These are phyloP conservation scores for Podiceps cristatus DNA, from an alignment of 2,113 vertebrate genomes.

Conservation along the genomic window DNA sequence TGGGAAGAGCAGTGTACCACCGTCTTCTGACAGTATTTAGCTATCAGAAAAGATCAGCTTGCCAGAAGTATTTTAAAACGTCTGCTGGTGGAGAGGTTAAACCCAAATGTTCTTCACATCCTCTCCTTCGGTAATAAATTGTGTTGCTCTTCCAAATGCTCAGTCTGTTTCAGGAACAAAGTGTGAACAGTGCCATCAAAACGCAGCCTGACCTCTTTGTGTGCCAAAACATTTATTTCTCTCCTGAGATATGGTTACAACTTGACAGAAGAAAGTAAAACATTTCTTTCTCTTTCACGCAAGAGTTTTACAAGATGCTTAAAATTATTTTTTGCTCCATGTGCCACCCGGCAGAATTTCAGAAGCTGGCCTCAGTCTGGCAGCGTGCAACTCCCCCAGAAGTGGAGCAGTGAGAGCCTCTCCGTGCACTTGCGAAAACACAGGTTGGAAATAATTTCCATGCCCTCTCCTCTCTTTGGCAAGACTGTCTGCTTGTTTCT, in stretches of 20 bases:
- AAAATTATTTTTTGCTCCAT: not conserved
- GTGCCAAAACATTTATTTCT: not conserved
- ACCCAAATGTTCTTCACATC: not conserved
- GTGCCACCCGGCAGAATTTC: not conserved
- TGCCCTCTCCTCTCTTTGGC: not conserved
- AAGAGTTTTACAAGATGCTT: not conserved
- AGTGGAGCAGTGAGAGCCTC: not conserved
- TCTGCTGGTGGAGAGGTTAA: not conserved
- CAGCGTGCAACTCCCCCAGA: accelerated
- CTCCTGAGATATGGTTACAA: not conserved
- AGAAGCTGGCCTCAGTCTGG: not conserved
- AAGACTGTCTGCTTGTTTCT: not conserved
- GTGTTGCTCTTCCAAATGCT: not conserved
- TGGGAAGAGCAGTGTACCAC: not conserved
- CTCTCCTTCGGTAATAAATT: not conserved
- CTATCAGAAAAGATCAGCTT: not conserved
- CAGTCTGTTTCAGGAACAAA: not conserved
- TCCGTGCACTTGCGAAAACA: not conserved
- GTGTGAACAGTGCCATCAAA: not conserved
- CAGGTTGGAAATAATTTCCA: not conserved
- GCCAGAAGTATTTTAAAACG: not conserved
- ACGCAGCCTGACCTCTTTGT: not conserved
- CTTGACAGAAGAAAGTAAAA: not conserved
- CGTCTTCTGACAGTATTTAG: not conserved
- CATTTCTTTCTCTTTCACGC: not conserved